These are phyloP conservation scores for Emydocephalus ijimae DNA, from an alignment of 2,113 vertebrate genomes.

Conservation along the genomic window DNA sequence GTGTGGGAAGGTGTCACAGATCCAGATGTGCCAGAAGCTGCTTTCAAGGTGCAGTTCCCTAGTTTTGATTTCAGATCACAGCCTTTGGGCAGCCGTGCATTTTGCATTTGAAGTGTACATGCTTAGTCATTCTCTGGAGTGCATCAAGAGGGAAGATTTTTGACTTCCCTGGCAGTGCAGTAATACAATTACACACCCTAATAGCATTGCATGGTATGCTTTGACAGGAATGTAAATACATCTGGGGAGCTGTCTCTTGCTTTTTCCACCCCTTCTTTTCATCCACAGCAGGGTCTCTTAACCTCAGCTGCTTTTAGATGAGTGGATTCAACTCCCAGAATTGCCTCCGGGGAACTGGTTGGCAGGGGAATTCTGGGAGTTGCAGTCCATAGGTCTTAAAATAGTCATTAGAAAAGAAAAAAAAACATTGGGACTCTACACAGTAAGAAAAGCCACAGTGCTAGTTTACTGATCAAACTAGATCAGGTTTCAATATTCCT, in stretches of 20 bases:
- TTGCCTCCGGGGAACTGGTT: neutral
- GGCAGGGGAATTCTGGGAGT: neutral
- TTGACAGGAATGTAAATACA: neutral
- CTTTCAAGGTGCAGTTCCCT: neutral
- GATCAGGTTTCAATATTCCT: neutral
- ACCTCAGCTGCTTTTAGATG: neutral
- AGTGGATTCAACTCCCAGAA: neutral
- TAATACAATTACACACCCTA: slow-evolving; percentile 49
- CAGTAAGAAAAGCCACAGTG: neutral
- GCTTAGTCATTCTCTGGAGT: neutral
- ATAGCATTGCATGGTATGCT: slow-evolving; percentile 5
- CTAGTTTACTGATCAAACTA: neutral
- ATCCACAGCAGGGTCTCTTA: neutral
- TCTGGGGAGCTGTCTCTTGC: neutral
- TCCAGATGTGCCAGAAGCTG: neutral
- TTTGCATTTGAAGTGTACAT: neutral
- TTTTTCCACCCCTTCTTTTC: neutral
- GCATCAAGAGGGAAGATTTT: slow-evolving; percentile 17
- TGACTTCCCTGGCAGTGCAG: slow-evolving; percentile 38
- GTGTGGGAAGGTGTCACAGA: neutral
- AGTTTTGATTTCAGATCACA: neutral
- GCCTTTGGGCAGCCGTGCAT: neutral
- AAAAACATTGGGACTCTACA: too few relatives aligned
- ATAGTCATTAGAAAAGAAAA: neutral
- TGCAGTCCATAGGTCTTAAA: neutral